Evolutionary conservation across 2,113 vertebrate genomes (phyloP).

Genomic region (Atractosteus spatula): DNA sequence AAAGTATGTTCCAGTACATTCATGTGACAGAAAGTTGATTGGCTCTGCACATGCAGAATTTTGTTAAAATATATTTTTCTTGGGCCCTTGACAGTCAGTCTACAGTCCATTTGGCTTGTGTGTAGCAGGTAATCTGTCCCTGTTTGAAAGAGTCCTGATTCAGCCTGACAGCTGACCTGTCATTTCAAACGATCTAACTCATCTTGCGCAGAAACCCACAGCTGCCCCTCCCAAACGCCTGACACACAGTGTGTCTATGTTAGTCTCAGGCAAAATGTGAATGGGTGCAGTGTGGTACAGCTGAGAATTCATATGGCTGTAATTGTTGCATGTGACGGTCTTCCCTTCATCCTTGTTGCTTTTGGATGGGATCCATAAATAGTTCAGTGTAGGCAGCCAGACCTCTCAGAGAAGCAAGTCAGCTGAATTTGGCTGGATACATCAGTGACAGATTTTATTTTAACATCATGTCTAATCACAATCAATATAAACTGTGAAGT

Average conservation of each 20-base stretch:
- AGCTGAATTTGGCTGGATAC: neutral
- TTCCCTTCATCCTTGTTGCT: neutral
- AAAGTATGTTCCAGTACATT: too few relatives aligned
- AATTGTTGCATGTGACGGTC: neutral
- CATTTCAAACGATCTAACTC: neutral
- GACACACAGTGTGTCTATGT: slow-evolving; percentile 1
- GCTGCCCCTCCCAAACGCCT: neutral
- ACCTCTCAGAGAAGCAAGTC: neutral
- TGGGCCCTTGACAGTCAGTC: too few relatives aligned
- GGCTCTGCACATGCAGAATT: too few relatives aligned
- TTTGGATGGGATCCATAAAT: slow-evolving; percentile 11
- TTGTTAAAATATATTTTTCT: too few relatives aligned
- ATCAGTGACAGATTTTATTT: neutral
- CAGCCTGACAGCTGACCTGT: neutral
- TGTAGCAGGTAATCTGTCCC: neutral
- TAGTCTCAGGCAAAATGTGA: slow-evolving; percentile 5
- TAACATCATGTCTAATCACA: slow-evolving; percentile 2
- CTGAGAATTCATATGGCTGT: slow-evolving; percentile 5
- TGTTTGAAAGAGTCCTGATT: neutral
- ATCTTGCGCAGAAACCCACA: neutral
- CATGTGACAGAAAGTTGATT: too few relatives aligned
- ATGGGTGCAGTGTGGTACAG: slow-evolving; percentile 8
- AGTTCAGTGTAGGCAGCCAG: slow-evolving; percentile 1
- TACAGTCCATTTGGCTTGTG: neutral
- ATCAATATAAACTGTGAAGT: slow-evolving; percentile 11